Base-by-base conservation (phyloP, 1,140 invertebrate genomes). In the Camponotus pennsylvanicus region DNA sequence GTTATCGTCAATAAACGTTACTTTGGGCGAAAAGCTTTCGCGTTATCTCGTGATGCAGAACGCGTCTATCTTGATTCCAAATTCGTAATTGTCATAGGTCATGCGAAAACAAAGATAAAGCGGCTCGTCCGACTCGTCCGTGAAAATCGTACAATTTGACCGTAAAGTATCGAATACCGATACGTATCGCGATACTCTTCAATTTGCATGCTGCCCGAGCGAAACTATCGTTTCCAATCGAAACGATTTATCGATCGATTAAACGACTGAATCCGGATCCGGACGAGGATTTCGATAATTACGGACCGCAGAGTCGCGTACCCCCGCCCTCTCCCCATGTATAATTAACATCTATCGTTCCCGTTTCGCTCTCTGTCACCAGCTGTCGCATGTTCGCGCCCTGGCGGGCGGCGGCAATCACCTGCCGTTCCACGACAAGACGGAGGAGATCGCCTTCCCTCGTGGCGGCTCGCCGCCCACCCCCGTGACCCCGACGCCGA, bases 371-470 rank as follows among this genome's bases (percentile, higher is more conserved):
- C 21, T 34, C 52, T 8, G 32, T 15, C 87, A 91, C 13, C 89
- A 95, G 95, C 92, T 95, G 87, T 95, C 95, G 84, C 96, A 96
- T 91, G 95, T 96, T 69, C 95, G 96, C 70, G 96, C 96, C 88
- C 95, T 96, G 79, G 95, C 95, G 86, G 92, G 95, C 94, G 88
- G 95, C 93, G 93, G 93, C 90, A 93, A 95, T 95, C 90, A 95
- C 92, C 92, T 96, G 95, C 94, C 95, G 94, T 95, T 95, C 94
- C 96, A 95, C 88, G 96, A 96, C 76, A 96, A 96, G 90, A 92
- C 90, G 71, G 94, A 95, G 70, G 95, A 95, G 85, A 92, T 15
- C 13, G 49, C 93, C 76, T 95, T 95, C 88, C 93, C 93, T 34
- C 91, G 92, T 52, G 91, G 92, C 86, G 92, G 93, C 82, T 95